Conservation (phyloP, 2,888 invertebrate genomes). For the Sminthurinus aureus region DNA sequence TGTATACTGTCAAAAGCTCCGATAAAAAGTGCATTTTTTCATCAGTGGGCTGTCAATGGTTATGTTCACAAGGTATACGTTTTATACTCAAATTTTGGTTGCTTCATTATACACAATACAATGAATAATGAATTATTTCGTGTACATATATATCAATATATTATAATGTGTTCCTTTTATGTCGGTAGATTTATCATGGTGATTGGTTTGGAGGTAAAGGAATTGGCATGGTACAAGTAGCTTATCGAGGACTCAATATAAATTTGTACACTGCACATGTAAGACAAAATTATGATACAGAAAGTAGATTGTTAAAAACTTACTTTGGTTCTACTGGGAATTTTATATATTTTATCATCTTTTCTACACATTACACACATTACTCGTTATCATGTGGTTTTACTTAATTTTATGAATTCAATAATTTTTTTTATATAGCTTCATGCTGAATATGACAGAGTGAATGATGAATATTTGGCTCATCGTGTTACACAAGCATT, state of each 20-base stretch:
- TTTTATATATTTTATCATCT: neutral
- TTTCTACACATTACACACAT: no score
- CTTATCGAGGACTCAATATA: conserved; percentile 73
- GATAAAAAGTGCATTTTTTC: conserved; percentile 86
- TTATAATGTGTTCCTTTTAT: neutral
- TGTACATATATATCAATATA: neutral
- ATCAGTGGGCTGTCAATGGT: conserved; percentile 96
- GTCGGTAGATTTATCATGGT: conserved; percentile 79
- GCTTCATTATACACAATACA: neutral
- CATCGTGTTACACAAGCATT: conserved; percentile 94
- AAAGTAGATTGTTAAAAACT: neutral
- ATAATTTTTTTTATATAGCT: conserved; percentile 68
- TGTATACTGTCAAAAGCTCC: conserved; percentile 85
- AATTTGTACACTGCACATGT: conserved; percentile 95
- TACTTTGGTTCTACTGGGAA: neutral
- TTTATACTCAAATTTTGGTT: neutral
- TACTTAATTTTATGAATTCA: no score
- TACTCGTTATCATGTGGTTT: no score
- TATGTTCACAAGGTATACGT: conserved; percentile 79
- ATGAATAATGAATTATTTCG: neutral
- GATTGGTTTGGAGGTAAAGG: conserved; percentile 99
- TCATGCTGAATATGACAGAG: conserved; percentile 90
- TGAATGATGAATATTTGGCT: conserved; percentile 83
- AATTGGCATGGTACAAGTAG: conserved; percentile 80
- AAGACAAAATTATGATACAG: conserved; percentile 65